Percentiles rank a stretch among this genome's conserved stretches.
These are phyloP conservation scores for Sebastes taczanowskii DNA, from an alignment of 2,797 vertebrate genomes.

Conservation along the genomic window DNA sequence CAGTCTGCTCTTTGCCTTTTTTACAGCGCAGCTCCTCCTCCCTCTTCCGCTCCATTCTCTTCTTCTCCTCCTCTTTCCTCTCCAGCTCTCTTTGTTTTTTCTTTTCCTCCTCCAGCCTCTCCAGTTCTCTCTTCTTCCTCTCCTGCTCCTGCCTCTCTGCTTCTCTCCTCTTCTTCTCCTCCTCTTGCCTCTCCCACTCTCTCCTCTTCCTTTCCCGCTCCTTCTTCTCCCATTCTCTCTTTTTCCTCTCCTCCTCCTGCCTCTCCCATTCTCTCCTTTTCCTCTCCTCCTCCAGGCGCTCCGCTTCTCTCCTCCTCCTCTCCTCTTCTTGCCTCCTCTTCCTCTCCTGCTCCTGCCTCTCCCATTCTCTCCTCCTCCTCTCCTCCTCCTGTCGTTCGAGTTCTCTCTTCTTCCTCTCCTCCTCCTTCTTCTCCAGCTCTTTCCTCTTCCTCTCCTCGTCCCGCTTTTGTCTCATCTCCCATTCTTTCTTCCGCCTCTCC, in stretches of 20 bases:
- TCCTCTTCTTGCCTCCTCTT: constrained; percentile 55
- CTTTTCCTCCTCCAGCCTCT: constrained; percentile 48
- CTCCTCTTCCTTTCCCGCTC: constrained; percentile 58
- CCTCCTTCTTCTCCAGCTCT: constrained; percentile 69
- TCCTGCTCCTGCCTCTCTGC: constrained; percentile 63
- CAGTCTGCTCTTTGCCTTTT: constrained; percentile 71
- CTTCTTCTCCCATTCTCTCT: constrained; percentile 60
- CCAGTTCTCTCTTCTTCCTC: constrained; percentile 42
- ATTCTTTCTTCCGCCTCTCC: constrained; percentile 52
- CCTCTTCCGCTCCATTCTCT: constrained; percentile 34
- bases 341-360: constrained; percentile 69
- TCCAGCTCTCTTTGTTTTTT: constrained; percentile 49
- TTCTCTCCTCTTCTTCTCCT: constrained; percentile 54
- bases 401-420: constrained; percentile 64
- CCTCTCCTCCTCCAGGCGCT: constrained; percentile 54
- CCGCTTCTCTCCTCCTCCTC: constrained; percentile 51
- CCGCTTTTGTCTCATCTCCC: constrained; percentile 57
- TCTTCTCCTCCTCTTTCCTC: constrained; percentile 60
- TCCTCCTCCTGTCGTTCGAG: constrained; percentile 44
- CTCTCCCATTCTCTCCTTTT: constrained; percentile 42
- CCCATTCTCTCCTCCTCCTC: constrained; percentile 57
- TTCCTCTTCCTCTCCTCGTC: constrained; percentile 62
- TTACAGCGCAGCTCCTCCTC: constrained; percentile 34
- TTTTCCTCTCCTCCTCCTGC: constrained; percentile 63
- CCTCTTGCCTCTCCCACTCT: constrained; percentile 51